Conservation (phyloP, 2,888 invertebrate species). For the Caenorhabditis sp. region DNA sequence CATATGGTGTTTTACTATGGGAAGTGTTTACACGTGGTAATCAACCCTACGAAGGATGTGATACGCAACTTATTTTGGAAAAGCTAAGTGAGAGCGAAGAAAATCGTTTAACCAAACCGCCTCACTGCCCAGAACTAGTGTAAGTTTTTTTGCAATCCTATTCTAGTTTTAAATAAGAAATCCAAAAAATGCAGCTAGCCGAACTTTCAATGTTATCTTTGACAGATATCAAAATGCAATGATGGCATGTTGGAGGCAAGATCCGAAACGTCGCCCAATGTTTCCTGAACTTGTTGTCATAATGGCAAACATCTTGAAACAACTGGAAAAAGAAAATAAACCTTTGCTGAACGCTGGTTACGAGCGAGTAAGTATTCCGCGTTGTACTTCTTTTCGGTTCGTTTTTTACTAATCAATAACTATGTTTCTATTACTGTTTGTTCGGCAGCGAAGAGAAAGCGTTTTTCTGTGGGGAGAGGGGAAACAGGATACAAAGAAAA, state of each 20-base stretch:
- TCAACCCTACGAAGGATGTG: constrained; percentile 38
- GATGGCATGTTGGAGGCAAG: constrained; percentile 51
- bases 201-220: no score
- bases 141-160: constrained; percentile 46
- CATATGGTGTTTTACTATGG: constrained; percentile 54
- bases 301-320: constrained; percentile 37
- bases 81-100: constrained; percentile 70
- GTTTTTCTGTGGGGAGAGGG: no score
- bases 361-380: constrained; percentile 51
- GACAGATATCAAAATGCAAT: no score
- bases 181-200: no score
- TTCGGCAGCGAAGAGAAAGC: no score
- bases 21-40: constrained; percentile 53
- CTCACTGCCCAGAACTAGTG: constrained; percentile 73
- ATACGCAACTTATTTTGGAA: constrained; percentile 67
- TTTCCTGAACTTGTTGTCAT: constrained; percentile 46
- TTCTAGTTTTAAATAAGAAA: no score
- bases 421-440: no score
- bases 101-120: constrained; percentile 73
- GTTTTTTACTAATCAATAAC: background rate
- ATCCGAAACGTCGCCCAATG: constrained; percentile 45
- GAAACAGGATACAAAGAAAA: no score
- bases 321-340: constrained; percentile 42
- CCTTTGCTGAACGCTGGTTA: constrained; percentile 48
- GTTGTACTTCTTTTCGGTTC: constrained; percentile 20